Evolutionary conservation across 30 jellyfish, hydroid and myxozoan genomes (phyloP), one percentile per base, ranked within the genome.

Genomic region (Phacellophora camtschatica): DNA sequence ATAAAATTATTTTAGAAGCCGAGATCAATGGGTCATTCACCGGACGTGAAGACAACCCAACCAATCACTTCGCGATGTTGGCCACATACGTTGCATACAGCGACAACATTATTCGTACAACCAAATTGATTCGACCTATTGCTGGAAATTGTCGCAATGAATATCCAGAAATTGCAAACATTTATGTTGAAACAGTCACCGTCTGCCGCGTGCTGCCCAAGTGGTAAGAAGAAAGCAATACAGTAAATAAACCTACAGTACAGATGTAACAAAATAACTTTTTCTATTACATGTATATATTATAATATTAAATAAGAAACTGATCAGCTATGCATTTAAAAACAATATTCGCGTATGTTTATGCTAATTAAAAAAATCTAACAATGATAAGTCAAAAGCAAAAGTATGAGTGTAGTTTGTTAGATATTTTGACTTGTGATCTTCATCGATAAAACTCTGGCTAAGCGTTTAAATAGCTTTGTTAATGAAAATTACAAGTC

Each of bases 21-120:
- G 34, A 59, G 90, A 46, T 63, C 90, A 61, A 61, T 61, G 56
- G 90, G 90, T 58, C 59, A 59, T 83, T 72, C n/a, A n/a, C n/a
- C n/a, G n/a, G n/a, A n/a, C n/a, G n/a, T n/a, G n/a, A n/a, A n/a
- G 90, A 15, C 61, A 78, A 59, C 67, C 61, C 58, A 57, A 78
- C 46, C 83, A 72, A 63, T 36, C 90, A 61, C 71, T 78, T n/a
- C 90, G 90, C 43, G 90, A 78, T 51, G 71, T 78, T 13, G 90
- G 90, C 45, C 62, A 78, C n/a, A n/a, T n/a, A n/a, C 72, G n/a
- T n/a, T n/a, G n/a, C n/a, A n/a, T n/a, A n/a, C n/a, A 78, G 41
- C 34, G 90, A 78, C 71, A 78, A 78, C 73, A 78, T 83, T 4
- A 37, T 78, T 20, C 72, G 90, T 5, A 78, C 82, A 57, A 58